Evolutionary conservation across 1,140 invertebrate genomes (phyloP), one percentile per base, ranked within the genome.

Genomic region (Arion vulgaris): DNA sequence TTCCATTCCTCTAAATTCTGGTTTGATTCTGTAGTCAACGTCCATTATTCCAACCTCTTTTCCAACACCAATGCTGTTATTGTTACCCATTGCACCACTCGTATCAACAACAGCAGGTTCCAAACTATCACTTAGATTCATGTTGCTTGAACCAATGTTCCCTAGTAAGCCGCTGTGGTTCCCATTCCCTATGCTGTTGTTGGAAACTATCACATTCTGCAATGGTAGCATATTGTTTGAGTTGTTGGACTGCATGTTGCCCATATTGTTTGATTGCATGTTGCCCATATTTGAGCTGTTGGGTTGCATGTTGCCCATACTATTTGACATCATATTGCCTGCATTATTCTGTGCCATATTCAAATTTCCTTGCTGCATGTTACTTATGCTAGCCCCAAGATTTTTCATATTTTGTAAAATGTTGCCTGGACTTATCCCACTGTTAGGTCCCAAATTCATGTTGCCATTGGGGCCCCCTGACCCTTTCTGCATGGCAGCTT

Each of bases 401-500:
- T 68, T 68, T 36, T 53, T 32, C 62, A 71, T 80, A 71, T 68
- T 68, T n/a, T 73, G 71, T 26, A 41, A 23, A 7, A 57, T 32
- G 32, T 62, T 62, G 28, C 34, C 45, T 15, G 57, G 51, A 57
- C 1, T 57, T 32, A 78, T 71, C 19, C 66, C 53, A 62, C 36
- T 80, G 32, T 36, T 80, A 38, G 49, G 38, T 23, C 77, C 71
- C 1, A 68, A 69, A 68, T 75, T 75, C 57, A 80, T 74, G 39
- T 57, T 72, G 49, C 49, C 80, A 57, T 82, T 87, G 45, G 81
- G 77, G 23, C 49, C 62, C 34, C 53, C 36, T 68, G 77, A 45
- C 9, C 80, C 68, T 36, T 77, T 83, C 73, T 82, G 79, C 62
- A 73, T 81, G 28, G 83, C 77, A 1, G 81, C 81, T 13, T 82